Conservation (phyloP, 2,113 vertebrate genomes). For the Asarcornis scutulata region DNA sequence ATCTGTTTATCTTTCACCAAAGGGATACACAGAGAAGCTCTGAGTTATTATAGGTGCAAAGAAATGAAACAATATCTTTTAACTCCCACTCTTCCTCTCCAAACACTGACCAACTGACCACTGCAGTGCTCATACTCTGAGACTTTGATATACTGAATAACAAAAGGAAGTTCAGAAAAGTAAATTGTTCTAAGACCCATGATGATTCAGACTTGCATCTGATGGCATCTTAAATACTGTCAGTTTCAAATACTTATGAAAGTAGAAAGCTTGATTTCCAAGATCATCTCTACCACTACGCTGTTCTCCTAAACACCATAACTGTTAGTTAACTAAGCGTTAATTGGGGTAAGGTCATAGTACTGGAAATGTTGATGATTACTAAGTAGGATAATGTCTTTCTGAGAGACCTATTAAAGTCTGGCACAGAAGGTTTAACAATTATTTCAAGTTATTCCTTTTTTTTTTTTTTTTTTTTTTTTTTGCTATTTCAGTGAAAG, state of each 20-base stretch:
- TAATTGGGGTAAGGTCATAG: not conserved
- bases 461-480: no score
- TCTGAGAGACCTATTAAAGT: not conserved
- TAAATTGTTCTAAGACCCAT: not conserved
- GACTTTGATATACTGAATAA: not conserved
- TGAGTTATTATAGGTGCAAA: not conserved
- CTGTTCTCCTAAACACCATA: not conserved
- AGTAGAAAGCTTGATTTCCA: not conserved
- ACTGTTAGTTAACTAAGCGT: not conserved
- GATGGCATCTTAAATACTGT: not conserved
- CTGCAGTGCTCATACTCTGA: rapidly evolving
- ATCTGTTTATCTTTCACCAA: not conserved
- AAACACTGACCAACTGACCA: not conserved
- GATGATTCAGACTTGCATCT: not conserved
- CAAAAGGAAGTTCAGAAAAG: not conserved
- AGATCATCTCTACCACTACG: not conserved
- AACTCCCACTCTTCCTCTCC: not conserved
- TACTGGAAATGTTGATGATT: not conserved
- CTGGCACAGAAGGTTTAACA: not conserved
- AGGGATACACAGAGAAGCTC: not conserved
- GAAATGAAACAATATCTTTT: not conserved
- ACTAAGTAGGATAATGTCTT: not conserved
- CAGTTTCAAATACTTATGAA: not conserved
- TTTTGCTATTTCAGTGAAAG: constrained; percentile 5
- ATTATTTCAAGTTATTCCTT: not conserved